Evolutionary conservation across 2,888 invertebrate genomes (phyloP).

Genomic region (Drosophila setosimentum): DNA sequence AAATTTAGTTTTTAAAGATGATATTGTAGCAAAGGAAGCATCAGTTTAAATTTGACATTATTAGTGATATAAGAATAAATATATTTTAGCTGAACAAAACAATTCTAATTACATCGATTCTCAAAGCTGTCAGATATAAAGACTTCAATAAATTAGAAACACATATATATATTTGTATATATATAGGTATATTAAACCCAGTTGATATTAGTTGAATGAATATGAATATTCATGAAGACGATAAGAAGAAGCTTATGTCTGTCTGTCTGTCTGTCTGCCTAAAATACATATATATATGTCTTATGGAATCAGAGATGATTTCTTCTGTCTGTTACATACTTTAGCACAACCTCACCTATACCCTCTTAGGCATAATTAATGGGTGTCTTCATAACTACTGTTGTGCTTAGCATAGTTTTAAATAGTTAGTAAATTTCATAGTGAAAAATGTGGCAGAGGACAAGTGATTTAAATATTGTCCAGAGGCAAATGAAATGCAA

Average conservation of each 20-base stretch:
- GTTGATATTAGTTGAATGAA: background rate
- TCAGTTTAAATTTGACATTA: background rate
- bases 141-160: no score
- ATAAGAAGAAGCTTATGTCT: no score
- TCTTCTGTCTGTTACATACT: background rate
- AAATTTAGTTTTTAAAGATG: background rate
- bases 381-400: background rate
- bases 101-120: background rate
- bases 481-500: background rate
- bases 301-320: background rate
- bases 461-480: background rate
- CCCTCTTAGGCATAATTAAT: background rate
- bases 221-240: no score
- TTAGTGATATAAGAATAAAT: background rate
- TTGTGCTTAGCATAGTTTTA: background rate
- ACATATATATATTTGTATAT: no score
- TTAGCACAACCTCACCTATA: background rate
- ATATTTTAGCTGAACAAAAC: background rate
- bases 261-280: no score
- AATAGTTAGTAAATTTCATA: background rate
- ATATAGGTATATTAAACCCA: background rate
- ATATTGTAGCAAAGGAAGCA: background rate
- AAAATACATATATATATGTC: no score
- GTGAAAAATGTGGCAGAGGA: background rate
- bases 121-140: no score